Conservation (phyloP, 2,888 invertebrate species). For the Odiellus spinosus region DNA sequence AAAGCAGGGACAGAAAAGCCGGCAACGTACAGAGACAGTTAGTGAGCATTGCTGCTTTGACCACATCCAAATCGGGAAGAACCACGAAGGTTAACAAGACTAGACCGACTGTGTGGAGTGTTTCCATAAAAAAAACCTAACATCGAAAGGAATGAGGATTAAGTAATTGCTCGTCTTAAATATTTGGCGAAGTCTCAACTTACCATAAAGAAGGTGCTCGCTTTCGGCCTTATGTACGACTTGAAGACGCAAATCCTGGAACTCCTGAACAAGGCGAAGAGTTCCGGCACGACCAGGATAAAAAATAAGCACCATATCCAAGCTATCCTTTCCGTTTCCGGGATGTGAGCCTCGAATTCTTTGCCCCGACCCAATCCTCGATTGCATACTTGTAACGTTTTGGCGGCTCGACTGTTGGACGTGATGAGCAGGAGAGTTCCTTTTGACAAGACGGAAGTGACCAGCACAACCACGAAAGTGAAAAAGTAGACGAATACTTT, state of each 20-base stretch:
- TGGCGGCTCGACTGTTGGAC: conserved; percentile 60
- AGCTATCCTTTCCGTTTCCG: conserved; percentile 22
- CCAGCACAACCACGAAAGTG: conserved; percentile 14
- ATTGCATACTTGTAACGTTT: conserved; percentile 25
- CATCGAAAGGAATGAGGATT: conserved; percentile 5
- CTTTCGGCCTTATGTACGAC: conserved; percentile 16
- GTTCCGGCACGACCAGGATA: conserved; percentile 24
- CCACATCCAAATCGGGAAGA: conserved; percentile 34
- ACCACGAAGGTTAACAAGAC: conserved; percentile 35
- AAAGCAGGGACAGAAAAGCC: conserved; percentile 26
- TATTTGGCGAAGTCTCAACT: conserved; percentile 1
- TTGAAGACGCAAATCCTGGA: conserved; percentile 24
- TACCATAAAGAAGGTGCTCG: conserved; percentile 15
- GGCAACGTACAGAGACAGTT: conserved; percentile 36
- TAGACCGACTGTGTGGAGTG: conserved; percentile 34
- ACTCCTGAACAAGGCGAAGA: conserved; percentile 23
- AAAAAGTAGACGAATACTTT: conserved; percentile 16
- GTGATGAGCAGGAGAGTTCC: conserved; percentile 64
- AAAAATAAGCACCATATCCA: conserved; percentile 28
- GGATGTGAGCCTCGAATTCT: conserved; percentile 15
- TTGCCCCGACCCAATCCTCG: conserved; percentile 14
- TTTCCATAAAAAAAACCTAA: conserved; percentile 33
- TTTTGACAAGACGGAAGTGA: conserved; percentile 14
- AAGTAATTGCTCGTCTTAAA: no score
- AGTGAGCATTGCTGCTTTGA: conserved; percentile 35